Evolutionary conservation across 23 tunicate species (phyloP), one percentile per base, ranked within the genome.

Genomic region (Ascidia mentula): DNA sequence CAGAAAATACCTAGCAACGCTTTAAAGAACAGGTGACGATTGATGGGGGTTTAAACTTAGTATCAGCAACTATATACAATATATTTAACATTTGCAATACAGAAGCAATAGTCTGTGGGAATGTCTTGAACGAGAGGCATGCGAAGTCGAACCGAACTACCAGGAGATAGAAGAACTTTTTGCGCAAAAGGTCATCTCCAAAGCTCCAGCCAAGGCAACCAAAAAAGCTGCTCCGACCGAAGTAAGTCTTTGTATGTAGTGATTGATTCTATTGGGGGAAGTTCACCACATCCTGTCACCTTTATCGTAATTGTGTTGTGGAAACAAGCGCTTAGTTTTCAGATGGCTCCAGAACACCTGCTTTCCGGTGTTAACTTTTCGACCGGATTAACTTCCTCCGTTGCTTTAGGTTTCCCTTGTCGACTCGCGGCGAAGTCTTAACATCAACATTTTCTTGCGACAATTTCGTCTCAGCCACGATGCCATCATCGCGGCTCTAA

Each of bases 401-500:
- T 5, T 74, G 15, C 22, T 12, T 40, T 42, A 89, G 88, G 79
- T 90, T 8, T 59, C 86, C 36, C 42, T 95, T 73, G 75, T 90
- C 22, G 99, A 96, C 69, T 60, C 83, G 13, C 82, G 90, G 12
- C 77, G 94, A 40, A 89, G 95, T 24, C 45, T 96, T 84, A 91
- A 91, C 77, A 87, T 96, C 79, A 82, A 82, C 31, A 96, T 96
- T 1, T 96, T 96, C 77, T 70, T 96, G 17, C 92, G 92, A 37
- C 99, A 96, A 46, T 91, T 96, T 72, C 72, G 80, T 31, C 80
- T 77, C 34, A 59, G 85, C 0, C 83, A 93, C 59, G 84, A 86
- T 26, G 86, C 84, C 45, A 96, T 96, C 61, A 80, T 96, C 26
- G 39, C 59, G 30, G 85, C 84, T 0, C 65, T 96, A 76, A 84